phyloP scores from a whole-genome alignment of 2,888 invertebrate genomes.

The Aproaerema taeniolella region DNA sequence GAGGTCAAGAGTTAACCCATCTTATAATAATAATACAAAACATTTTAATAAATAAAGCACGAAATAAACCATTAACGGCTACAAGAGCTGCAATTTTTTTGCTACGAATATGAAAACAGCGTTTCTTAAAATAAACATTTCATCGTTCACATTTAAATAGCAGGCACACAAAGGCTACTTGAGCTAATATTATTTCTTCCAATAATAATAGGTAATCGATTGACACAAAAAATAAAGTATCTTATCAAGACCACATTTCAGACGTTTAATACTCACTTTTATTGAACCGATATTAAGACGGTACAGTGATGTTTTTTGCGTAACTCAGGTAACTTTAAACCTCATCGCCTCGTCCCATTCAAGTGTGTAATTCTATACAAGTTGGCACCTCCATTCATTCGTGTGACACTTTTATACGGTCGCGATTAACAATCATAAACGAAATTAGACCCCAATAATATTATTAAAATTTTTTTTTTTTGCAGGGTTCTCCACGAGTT shows the following conservation, averaged over 20 bases:
- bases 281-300: too few relatives aligned
- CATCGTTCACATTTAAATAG: too few relatives aligned
- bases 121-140: too few relatives aligned
- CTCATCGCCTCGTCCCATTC: conserved; percentile 40
- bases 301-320: too few relatives aligned
- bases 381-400: conserved; percentile 66
- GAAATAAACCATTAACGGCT: too few relatives aligned
- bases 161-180: conserved; percentile 24
- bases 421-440: conserved; percentile 70
- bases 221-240: conserved; percentile 16
- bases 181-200: conserved; percentile 26
- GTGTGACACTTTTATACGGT: conserved; percentile 70
- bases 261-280: conserved; percentile 50
- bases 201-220: conserved; percentile 13
- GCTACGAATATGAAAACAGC: too few relatives aligned
- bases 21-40: too few relatives aligned
- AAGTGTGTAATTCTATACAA: conserved; percentile 61
- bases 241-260: too few relatives aligned
- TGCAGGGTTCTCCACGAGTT: conserved; percentile 36
- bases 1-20: too few relatives aligned
- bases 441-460: conserved; percentile 78
- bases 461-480: conserved; percentile 54
- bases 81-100: too few relatives aligned
- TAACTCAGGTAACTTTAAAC: conserved; percentile 43
- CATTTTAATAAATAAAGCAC: too few relatives aligned